These are phyloP conservation scores for Aythya fuligula DNA, from an alignment of 2,797 vertebrate genomes.

Conservation along the genomic window DNA sequence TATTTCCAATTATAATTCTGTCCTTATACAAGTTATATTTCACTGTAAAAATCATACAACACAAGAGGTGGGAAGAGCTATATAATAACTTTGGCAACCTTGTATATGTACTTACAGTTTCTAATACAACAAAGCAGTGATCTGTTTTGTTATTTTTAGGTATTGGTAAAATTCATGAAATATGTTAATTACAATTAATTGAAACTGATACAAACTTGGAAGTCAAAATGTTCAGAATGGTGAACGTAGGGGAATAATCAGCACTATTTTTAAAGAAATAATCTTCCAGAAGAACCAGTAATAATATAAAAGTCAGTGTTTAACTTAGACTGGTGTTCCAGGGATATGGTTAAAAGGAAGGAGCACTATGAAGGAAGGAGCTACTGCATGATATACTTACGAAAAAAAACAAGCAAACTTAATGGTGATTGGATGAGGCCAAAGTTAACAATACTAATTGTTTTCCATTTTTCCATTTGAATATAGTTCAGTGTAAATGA, in stretches of 20 bases:
- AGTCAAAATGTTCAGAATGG: background rate
- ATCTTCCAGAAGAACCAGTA: background rate
- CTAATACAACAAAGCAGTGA: background rate
- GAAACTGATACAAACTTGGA: background rate
- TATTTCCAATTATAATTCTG: background rate
- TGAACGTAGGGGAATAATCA: background rate
- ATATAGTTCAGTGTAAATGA: constrained; percentile 23
- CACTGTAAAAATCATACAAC: background rate
- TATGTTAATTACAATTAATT: background rate
- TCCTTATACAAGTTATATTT: background rate
- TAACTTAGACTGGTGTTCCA: background rate
- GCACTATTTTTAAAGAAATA: background rate
- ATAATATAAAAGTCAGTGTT: background rate
- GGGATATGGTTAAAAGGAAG: background rate
- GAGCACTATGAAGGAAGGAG: background rate
- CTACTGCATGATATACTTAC: background rate
- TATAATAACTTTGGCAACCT: background rate
- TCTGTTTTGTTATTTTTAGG: background rate
- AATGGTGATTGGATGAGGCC: background rate
- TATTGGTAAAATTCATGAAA: background rate
- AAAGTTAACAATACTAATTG: constrained; percentile 24
- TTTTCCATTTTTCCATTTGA: constrained; percentile 23
- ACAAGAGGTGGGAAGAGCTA: background rate
- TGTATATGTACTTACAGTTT: background rate
- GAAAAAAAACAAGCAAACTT: background rate